Percentiles rank a stretch among this genome's conserved stretches.
phyloP scores from a whole-genome alignment of 2,113 vertebrate genomes.

The Campylomormyrus tamandua region DNA sequence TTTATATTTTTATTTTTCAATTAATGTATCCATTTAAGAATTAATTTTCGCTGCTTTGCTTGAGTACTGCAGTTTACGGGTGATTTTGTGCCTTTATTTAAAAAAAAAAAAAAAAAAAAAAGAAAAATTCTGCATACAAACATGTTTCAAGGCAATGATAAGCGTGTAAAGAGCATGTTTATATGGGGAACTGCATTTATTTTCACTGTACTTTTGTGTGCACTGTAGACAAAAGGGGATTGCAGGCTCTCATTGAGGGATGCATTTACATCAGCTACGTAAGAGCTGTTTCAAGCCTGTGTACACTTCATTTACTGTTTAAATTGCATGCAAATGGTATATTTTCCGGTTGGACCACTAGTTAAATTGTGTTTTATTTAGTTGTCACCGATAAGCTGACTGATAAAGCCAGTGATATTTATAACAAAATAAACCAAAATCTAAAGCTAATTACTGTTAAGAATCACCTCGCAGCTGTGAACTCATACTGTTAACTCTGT shows the following conservation, averaged over 20 bases:
- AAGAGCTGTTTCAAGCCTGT: background rate
- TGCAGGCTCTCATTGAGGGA: background rate
- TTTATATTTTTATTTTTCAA: background rate
- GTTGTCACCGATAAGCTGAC: background rate
- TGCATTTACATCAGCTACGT: background rate
- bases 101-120: background rate
- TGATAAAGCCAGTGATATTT: background rate
- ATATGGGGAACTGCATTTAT: background rate
- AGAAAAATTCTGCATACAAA: background rate
- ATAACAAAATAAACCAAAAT: background rate
- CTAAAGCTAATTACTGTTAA: background rate
- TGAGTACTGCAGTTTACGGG: background rate
- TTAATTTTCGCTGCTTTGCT: background rate
- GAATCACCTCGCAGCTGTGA: background rate
- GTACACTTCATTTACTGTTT: background rate
- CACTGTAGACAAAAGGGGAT: background rate
- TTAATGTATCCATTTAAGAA: background rate
- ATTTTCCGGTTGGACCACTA: background rate
- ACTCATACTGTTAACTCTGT: background rate
- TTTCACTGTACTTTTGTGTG: background rate
- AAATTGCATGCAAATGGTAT: background rate
- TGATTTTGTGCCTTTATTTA: background rate
- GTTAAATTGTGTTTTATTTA: background rate
- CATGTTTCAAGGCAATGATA: background rate
- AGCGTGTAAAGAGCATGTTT: background rate